These are phyloP conservation scores for Grammomys surdaster DNA, from an alignment of 2,113 vertebrate genomes.

Conservation along the genomic window DNA sequence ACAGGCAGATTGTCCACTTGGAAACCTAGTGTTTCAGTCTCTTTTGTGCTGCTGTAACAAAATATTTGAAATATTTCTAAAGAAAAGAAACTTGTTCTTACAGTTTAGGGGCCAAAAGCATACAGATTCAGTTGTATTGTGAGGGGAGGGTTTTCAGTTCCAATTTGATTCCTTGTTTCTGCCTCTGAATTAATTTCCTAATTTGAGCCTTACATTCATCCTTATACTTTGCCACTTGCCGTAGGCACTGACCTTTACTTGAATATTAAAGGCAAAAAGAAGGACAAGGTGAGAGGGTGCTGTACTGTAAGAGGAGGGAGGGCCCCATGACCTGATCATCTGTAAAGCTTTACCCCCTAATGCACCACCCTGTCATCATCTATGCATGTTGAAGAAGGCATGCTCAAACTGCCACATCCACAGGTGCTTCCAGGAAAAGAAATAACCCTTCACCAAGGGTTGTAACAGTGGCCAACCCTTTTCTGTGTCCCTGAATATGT, in stretches of 20 bases:
- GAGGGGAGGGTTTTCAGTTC: not conserved
- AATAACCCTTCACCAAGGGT: not conserved
- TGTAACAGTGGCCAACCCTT: not conserved
- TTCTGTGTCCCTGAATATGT: not conserved
- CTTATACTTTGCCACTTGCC: constrained; percentile 18
- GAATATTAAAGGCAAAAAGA: not conserved
- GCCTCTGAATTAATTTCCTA: not conserved
- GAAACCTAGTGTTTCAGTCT: not conserved
- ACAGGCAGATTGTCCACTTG: not conserved
- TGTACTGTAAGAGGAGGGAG: not conserved
- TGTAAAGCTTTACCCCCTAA: not conserved
- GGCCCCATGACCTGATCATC: not conserved
- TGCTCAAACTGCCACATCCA: not conserved
- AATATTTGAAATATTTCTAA: constrained; percentile 6
- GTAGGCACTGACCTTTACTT: constrained; percentile 12
- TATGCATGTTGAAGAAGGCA: not conserved
- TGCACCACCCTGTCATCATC: not conserved
- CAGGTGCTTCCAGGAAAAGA: not conserved
- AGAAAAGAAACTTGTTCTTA: not conserved
- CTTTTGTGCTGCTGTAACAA: not conserved
- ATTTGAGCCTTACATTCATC: not conserved
- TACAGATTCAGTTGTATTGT: not conserved
- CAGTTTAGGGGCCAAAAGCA: not conserved
- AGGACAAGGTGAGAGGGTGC: not conserved
- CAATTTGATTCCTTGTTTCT: not conserved